Conservation (phyloP, 2,888 invertebrate genomes). For the Caenorhabditis imperialis region DNA sequence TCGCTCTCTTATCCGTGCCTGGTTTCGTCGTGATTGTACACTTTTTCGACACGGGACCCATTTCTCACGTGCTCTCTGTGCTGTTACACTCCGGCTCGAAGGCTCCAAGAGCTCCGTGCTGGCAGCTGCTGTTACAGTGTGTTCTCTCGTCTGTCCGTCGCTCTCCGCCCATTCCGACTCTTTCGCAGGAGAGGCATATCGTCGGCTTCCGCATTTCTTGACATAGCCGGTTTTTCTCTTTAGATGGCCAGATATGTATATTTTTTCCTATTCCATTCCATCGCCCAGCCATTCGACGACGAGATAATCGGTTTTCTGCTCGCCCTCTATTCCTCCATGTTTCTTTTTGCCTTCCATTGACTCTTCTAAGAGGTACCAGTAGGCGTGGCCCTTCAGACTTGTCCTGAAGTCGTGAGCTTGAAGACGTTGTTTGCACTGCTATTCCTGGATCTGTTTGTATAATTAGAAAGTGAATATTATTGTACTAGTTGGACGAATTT, state of each 20-base stretch:
- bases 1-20: conserved; percentile 8
- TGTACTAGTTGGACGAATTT: too few species aligned
- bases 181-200: too few species aligned
- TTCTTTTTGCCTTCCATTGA: too few species aligned
- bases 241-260: too few species aligned
- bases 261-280: too few species aligned
- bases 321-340: conserved; percentile 16
- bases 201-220: too few species aligned
- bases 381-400: conserved; percentile 3
- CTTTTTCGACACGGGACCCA: conserved; percentile 2
- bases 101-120: conserved; percentile 82
- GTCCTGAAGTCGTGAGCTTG: conserved; percentile 10
- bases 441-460: too few species aligned
- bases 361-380: too few species aligned
- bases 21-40: conserved; percentile 19
- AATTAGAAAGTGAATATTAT: too few species aligned
- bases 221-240: too few species aligned
- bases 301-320: conserved; percentile 42
- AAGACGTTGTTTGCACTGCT: conserved; percentile 9
- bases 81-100: conserved; percentile 40
- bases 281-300: conserved; percentile 4
- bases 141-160: too few species aligned
- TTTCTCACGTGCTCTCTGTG: conserved; percentile 42
- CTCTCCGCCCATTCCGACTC: too few species aligned
- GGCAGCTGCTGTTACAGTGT: conserved; percentile 78